Base-by-base conservation (phyloP, 2,888 invertebrate species). In the Hesperia comma region DNA sequence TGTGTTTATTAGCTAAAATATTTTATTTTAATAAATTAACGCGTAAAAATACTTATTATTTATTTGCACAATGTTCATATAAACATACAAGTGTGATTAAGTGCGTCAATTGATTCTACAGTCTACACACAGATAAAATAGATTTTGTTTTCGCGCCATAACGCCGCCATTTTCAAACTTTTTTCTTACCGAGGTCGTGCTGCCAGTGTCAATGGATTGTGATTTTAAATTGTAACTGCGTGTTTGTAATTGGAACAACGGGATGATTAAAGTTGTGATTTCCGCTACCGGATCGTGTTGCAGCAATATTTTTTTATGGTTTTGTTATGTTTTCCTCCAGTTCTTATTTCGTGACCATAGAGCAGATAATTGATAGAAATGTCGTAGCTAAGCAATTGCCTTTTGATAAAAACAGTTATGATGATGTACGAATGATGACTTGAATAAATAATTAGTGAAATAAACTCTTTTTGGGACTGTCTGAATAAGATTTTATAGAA, bases 231-330 rank as follows among this genome's bases (percentile, higher is more conserved):
- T 26, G 26, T 32, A 53, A 49, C 8, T 49, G 49, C 49, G 26
- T 53, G 53, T n/a, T 51, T 2, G 51, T 51, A 51, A 51, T 51
- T 53, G 53, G 26, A 53, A 32, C 26, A 53, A 53, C 53, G 26
- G 32, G 32, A 53, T 53, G 7, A n/a, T 53, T 26, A 12, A n/a
- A 26, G n/a, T n/a, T 53, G n/a, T 32, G 53, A n/a, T 53, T 53
- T 53, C 53, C 53, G 26, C 26, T 26, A 32, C n/a, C 14, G 12
- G 8, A 14, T 32, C 32, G 53, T 53, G 53, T 53, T 53, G 32
- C 53, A 32, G 53, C 53, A 53, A 53, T 53, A 53, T 53, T 33
- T 40, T 49, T 60, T 37, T 60, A 12, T 37, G 12, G 8, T 37
- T 37, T 54, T 53, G 6, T 26, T 7, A 7, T 53, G 6, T 5